phyloP scores from a whole-genome alignment of 2,113 vertebrate species.

The Mustelus asterias region DNA sequence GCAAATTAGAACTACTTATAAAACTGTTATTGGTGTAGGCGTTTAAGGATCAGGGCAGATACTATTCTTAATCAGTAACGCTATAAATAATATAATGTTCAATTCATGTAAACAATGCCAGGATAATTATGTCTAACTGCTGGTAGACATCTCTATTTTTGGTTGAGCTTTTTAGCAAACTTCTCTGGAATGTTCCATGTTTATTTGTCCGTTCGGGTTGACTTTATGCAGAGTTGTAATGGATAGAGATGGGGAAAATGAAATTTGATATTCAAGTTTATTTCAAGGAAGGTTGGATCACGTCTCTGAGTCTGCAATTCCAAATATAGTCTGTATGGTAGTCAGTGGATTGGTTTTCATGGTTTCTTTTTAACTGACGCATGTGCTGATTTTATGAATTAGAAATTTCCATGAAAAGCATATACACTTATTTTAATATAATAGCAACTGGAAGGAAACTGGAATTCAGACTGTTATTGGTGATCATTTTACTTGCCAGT shows the following conservation, averaged over 20 bases:
- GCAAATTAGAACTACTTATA: not conserved
- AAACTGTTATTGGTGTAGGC: not conserved
- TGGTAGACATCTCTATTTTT: conserved; percentile 12
- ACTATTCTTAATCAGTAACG: not conserved
- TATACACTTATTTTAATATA: not conserved
- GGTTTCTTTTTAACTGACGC: not conserved
- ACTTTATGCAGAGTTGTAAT: not conserved
- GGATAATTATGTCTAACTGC: not conserved
- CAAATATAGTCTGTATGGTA: not conserved
- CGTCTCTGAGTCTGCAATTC: conserved; percentile 14
- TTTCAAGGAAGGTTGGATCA: not conserved
- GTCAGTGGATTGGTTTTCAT: not conserved
- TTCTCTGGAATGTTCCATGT: conserved; percentile 25
- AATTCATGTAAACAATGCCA: conserved; percentile 11
- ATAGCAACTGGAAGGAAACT: not conserved
- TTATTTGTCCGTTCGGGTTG: not conserved
- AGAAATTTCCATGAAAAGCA: not conserved
- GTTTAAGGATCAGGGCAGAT: not conserved
- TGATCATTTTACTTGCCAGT: not conserved
- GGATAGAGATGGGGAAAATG: not conserved
- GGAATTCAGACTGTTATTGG: not conserved
- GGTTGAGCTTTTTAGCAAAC: conserved; percentile 22
- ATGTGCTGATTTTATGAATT: not conserved
- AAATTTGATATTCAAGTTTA: conserved; percentile 18
- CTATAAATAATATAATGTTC: not conserved